Evolutionary conservation across 1,140 invertebrate species (phyloP).

Genomic region (Zaprionus vittiger): DNA sequence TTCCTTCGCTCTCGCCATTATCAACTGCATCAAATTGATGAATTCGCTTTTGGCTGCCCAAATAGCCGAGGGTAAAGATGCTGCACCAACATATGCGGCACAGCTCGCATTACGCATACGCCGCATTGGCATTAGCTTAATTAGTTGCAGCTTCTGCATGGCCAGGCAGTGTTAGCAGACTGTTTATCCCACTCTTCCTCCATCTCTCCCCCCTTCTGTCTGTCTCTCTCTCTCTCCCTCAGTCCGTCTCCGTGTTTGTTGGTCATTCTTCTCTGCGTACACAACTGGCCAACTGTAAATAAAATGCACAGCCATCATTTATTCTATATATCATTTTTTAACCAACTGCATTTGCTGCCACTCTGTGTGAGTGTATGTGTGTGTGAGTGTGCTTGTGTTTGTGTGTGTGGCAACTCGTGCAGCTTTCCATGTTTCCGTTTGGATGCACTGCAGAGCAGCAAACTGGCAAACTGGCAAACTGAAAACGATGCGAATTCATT

Average conservation of each 20-base stretch:
- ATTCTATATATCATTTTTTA: conserved; percentile 61
- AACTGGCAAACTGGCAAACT: conserved; percentile 38
- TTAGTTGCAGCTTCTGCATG: conserved; percentile 63
- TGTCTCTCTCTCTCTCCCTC: not conserved
- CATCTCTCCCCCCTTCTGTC: not conserved
- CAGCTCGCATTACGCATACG: conserved; percentile 62
- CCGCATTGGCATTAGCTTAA: conserved; percentile 72
- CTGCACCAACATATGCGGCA: not conserved
- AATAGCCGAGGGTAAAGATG: conserved; percentile 21
- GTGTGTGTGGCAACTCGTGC: conserved; percentile 32
- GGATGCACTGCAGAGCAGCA: conserved; percentile 56
- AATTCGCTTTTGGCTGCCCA: conserved; percentile 53
- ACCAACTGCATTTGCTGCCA: conserved; percentile 50
- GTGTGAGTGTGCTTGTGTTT: conserved; percentile 18
- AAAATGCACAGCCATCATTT: conserved; percentile 77
- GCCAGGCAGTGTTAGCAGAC: not conserved
- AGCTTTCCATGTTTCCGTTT: conserved; percentile 76
- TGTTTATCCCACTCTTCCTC: not conserved
- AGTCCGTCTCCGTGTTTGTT: conserved; percentile 29
- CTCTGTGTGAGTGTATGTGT: conserved; percentile 28
- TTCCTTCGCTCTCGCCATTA: not conserved
- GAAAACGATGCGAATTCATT: conserved; percentile 72
- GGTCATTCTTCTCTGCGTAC: conserved; percentile 67
- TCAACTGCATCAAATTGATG: conserved; percentile 34
- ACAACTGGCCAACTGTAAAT: conserved; percentile 72